phyloP scores from a whole-genome alignment of 2,888 invertebrate genomes.

The Nemoura dubitans region DNA sequence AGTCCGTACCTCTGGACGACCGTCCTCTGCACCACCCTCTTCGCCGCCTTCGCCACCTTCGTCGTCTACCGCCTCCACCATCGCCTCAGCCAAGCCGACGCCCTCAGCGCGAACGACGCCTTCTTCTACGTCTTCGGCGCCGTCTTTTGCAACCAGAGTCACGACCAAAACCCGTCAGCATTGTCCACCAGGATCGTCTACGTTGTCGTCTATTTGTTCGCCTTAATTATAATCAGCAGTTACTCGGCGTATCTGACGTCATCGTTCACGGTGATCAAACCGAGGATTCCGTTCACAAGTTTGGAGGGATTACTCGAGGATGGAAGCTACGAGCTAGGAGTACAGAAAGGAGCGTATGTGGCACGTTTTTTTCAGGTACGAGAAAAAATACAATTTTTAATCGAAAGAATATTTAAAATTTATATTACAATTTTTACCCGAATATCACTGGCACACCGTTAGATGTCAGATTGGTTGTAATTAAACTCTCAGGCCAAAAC shows the following conservation, averaged over 20 bases:
- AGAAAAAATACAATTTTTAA: no score
- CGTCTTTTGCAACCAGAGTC: slow-evolving; percentile 37
- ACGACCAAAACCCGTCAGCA: slow-evolving; percentile 14
- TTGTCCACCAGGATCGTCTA: slow-evolving; percentile 33
- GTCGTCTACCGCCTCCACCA: background rate
- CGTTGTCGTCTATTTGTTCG: slow-evolving; percentile 29
- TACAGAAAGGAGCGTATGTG: no score
- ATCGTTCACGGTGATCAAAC: slow-evolving; percentile 22
- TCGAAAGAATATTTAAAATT: background rate
- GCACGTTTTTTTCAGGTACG: no score
- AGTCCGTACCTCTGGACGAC: no score
- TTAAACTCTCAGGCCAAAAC: no score
- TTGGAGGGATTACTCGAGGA: no score
- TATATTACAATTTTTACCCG: no score
- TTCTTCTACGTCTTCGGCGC: slow-evolving; percentile 36
- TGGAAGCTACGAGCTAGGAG: no score
- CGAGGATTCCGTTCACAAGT: slow-evolving; percentile 23
- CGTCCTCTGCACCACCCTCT: no score
- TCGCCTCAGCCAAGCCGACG: background rate
- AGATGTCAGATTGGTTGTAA: no score
- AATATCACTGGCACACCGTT: no score
- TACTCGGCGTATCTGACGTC: slow-evolving; percentile 42
- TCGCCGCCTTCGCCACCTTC: background rate
- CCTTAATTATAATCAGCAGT: slow-evolving; percentile 32
- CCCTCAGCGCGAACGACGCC: slow-evolving; percentile 9